Base-by-base conservation (phyloP, 2,113 vertebrate genomes). In the Xenus cinereus region DNA sequence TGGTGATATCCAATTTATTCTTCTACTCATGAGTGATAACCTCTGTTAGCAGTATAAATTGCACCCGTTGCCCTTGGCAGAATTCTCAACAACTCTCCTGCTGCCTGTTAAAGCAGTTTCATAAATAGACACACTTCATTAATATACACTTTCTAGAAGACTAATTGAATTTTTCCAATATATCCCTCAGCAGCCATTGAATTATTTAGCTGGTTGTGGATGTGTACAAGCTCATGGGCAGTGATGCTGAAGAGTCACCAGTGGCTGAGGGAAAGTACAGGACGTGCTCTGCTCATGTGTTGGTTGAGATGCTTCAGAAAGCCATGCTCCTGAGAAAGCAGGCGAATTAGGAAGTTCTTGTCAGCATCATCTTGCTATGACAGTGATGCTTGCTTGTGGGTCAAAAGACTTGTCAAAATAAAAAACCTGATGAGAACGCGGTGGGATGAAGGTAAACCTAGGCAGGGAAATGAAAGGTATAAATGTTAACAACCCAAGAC, bases 101-200 rank as follows among this genome's bases (percentile, higher is more conserved):
- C 80, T 96, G 81, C 89, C 87, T 96, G 54, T 89, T 95, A 89
- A 89, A 94, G 39, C 22, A 16, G 73, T 89, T 93, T 95, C 83
- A 87, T 94, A 96, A 92, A 93, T 94, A 97, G 94, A 64, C 66
- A 89, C 69, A 85, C 57, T 96, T 95, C 84, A 94, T 95, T 96
- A 97, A 96, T 93, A 87, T 83, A 91, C 87, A 95, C 87, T 66
- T 95, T 85, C 66, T 87, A 76, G 74, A 91, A 87, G 81, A 94
- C 89, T 93, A 94, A 69, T 89, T 96, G 91, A 96, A 91, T 96
- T 89, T 91, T 91, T 79, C 84, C 84, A 73, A 87, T 79, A 73
- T 76, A 93, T 91, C 81, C 79, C 90, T 93, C 75, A 90, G 72
- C 59, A 93, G 89, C 91, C 76, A 74, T 85, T 94, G 90, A 95